A percentile compares a stretch with the other conserved stretches of the same genome.
These are phyloP conservation scores for Manduca sexta DNA, from an alignment of 1,140 invertebrate species.

Conservation along the genomic window DNA sequence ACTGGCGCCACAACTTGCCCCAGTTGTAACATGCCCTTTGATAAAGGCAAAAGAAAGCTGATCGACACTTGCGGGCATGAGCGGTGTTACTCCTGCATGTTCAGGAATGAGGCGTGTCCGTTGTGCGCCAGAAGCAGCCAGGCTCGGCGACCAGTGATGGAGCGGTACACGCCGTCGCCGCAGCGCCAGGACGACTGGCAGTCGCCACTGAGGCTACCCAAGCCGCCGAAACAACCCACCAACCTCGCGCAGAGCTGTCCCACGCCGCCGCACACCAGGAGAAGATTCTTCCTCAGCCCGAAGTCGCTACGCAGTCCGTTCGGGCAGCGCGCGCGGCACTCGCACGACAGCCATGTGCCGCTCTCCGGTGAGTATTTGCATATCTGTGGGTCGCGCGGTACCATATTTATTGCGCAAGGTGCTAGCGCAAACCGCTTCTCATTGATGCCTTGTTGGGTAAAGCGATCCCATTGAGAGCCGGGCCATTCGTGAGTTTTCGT, in stretches of 20 bases:
- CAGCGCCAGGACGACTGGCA: slow-evolving; percentile 66
- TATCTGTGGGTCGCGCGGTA: neutral
- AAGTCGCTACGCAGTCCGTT: slow-evolving; percentile 84
- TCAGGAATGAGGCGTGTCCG: slow-evolving; percentile 92
- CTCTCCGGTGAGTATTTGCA: slow-evolving; percentile 77
- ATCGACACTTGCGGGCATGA: slow-evolving; percentile 96
- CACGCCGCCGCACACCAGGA: slow-evolving; percentile 84
- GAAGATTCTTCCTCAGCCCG: slow-evolving; percentile 86
- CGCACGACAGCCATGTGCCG: slow-evolving; percentile 71
- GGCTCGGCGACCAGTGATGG: slow-evolving; percentile 44
- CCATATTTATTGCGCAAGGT: slow-evolving; percentile 33
- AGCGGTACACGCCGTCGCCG: slow-evolving; percentile 69
- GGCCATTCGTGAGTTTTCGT: slow-evolving; percentile 29
- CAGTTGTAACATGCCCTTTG: slow-evolving; percentile 93
- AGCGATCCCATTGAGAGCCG: slow-evolving; percentile 5
- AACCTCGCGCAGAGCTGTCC: slow-evolving; percentile 79
- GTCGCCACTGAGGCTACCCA: slow-evolving; percentile 55
- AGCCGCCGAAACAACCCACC: slow-evolving; percentile 63
- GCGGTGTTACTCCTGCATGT: slow-evolving; percentile 94
- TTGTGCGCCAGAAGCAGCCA: slow-evolving; percentile 78
- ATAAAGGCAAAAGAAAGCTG: slow-evolving; percentile 93
- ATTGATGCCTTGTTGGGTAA: slow-evolving; percentile 38
- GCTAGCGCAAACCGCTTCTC: slow-evolving; percentile 26
- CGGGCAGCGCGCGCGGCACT: slow-evolving; percentile 63
- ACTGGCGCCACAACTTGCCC: slow-evolving; percentile 80